Percentiles rank a stretch among this genome's conserved stretches.
Conservation (phyloP, 2,797 vertebrate genomes). For the Urophycis tenuis region DNA sequence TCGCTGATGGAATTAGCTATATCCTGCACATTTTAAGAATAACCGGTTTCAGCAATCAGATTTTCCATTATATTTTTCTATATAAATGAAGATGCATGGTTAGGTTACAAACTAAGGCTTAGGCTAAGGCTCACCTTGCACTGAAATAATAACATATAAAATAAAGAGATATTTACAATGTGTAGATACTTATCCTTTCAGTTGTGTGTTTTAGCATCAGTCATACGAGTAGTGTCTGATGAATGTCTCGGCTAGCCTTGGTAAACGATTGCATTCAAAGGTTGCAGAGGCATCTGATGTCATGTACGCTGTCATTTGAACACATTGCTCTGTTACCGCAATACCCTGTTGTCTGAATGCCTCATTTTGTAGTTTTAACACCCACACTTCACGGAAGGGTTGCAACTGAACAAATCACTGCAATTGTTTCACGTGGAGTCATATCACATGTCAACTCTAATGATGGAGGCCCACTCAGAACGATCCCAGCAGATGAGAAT, state of each 20-base stretch:
- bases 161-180: not conserved
- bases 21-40: constrained; percentile 70
- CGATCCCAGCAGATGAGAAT: constrained; percentile 49
- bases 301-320: not conserved
- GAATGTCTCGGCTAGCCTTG: not conserved
- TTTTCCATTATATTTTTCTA: constrained; percentile 54
- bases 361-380: constrained; percentile 44
- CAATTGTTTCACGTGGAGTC: constrained; percentile 57
- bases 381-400: constrained; percentile 41
- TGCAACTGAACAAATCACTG: constrained; percentile 48
- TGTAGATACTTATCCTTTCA: not conserved
- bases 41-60: constrained; percentile 62
- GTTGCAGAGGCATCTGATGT: not conserved
- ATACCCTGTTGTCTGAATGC: constrained; percentile 34
- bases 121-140: not conserved
- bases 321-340: constrained; percentile 12
- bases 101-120: constrained; percentile 28
- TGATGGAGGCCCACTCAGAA: constrained; percentile 63
- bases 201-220: not conserved
- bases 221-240: not conserved
- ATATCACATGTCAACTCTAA: constrained; percentile 63
- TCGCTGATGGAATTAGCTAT: constrained; percentile 73
- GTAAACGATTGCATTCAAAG: not conserved
- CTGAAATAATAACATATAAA: not conserved
- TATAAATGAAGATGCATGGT: constrained; percentile 31